phyloP scores from a whole-genome alignment of 2,797 vertebrate genomes.

The Bryconaethiops microstoma region DNA sequence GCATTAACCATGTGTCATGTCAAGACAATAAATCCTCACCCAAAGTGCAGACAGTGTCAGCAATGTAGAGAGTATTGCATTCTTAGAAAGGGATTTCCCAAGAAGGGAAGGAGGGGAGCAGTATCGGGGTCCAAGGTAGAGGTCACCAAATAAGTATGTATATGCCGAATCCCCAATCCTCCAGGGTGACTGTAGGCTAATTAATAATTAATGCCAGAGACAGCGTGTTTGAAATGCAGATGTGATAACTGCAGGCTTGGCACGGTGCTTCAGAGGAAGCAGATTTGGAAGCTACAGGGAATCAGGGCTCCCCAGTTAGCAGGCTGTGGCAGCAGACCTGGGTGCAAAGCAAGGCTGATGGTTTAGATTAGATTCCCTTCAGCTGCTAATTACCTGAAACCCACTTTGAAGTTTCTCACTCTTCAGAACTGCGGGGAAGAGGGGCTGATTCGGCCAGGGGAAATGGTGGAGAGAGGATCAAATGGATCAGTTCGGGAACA shows the following conservation, averaged over 20 bases:
- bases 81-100: slow-evolving; percentile 45
- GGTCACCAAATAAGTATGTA: slow-evolving; percentile 88
- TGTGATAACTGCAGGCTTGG: slow-evolving; percentile 94
- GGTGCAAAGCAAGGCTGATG: slow-evolving; percentile 84
- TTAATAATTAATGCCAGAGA: slow-evolving; percentile 99
- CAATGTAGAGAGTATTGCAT: background rate
- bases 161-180: slow-evolving; percentile 91
- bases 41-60: background rate
- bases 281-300: slow-evolving; percentile 85
- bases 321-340: slow-evolving; percentile 80
- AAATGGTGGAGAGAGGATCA: slow-evolving; percentile 81
- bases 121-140: slow-evolving; percentile 77
- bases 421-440: slow-evolving; percentile 75
- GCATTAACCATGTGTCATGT: background rate
- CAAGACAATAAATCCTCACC: background rate
- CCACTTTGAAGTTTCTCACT: slow-evolving; percentile 86
- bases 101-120: slow-evolving; percentile 23
- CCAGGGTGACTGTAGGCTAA: slow-evolving; percentile 96
- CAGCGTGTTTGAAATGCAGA: slow-evolving; percentile 98
- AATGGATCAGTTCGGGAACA: slow-evolving; percentile 72
- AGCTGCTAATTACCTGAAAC: slow-evolving; percentile 90
- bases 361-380: slow-evolving; percentile 89
- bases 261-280: slow-evolving; percentile 90
- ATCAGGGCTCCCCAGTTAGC: slow-evolving; percentile 82
- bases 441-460: slow-evolving; percentile 79